Conservation (phyloP, 1,140 invertebrate species). For the Bombus cullumanus region DNA sequence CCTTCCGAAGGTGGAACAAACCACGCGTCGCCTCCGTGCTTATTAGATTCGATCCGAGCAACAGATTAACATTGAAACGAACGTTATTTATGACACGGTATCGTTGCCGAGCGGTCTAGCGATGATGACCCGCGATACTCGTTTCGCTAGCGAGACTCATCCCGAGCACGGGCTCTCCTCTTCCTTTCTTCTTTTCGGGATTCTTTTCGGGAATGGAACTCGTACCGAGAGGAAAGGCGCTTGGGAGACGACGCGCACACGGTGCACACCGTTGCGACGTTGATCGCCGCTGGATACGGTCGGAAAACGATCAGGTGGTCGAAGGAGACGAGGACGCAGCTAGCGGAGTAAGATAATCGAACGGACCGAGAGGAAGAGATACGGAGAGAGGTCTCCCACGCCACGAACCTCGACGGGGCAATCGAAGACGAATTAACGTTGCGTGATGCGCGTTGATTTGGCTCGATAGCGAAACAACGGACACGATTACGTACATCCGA, state of each 20-base stretch:
- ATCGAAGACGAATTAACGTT: slow-evolving; percentile 83
- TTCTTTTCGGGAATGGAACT: background rate
- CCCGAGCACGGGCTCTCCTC: background rate
- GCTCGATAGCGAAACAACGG: slow-evolving; percentile 80
- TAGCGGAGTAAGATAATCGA: background rate
- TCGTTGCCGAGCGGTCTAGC: slow-evolving; percentile 73
- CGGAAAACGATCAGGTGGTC: slow-evolving; percentile 20
- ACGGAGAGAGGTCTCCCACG: slow-evolving; percentile 76
- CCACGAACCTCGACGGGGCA: slow-evolving; percentile 71
- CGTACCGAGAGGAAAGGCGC: background rate
- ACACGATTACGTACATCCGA: slow-evolving; percentile 70
- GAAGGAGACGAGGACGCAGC: background rate
- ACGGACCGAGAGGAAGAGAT: background rate
- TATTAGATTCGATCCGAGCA: slow-evolving; percentile 81
- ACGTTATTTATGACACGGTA: slow-evolving; percentile 81
- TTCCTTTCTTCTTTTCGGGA: background rate
- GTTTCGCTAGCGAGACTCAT: background rate
- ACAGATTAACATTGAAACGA: slow-evolving; percentile 82
- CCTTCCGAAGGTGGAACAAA: background rate
- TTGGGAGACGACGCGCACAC: background rate
- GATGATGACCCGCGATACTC: slow-evolving; percentile 81
- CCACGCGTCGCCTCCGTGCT: slow-evolving; percentile 74
- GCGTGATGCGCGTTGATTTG: slow-evolving; percentile 82
- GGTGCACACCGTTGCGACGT: background rate
- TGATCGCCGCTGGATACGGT: background rate